Evolutionary conservation across 1,140 invertebrate species (phyloP).

Genomic region (Battus philenor): DNA sequence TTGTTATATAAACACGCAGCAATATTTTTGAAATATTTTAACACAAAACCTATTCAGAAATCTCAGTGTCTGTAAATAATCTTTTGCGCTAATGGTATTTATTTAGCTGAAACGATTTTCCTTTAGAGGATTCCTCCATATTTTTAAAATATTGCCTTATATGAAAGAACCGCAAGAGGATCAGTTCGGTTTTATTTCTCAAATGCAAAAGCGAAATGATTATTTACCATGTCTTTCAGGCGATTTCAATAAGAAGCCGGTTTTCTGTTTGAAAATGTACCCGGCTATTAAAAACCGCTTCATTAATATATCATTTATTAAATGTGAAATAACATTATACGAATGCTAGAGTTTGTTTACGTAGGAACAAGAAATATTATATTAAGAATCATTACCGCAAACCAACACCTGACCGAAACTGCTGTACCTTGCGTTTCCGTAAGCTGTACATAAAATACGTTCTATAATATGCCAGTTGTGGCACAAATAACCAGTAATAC

Average conservation of each 20-base stretch:
- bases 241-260: conserved; percentile 14
- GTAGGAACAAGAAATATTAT: too few relatives aligned
- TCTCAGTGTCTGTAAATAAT: conserved; percentile 3
- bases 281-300: conserved; percentile 1
- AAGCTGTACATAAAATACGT: too few relatives aligned
- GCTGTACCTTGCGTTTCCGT: too few relatives aligned
- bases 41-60: not conserved
- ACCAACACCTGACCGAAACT: too few relatives aligned
- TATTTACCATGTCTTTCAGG: conserved; percentile 16
- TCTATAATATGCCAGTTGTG: too few relatives aligned
- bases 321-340: not conserved
- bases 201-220: conserved; percentile 14
- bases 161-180: conserved; percentile 11
- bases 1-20: too few relatives aligned
- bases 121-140: conserved; percentile 10
- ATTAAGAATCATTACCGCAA: too few relatives aligned
- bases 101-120: conserved; percentile 16
- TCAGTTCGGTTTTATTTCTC: conserved; percentile 12
- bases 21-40: too few relatives aligned
- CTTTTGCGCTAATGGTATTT: conserved; percentile 14
- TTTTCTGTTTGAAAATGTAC: conserved; percentile 2
- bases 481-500: too few relatives aligned
- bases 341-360: too few relatives aligned
- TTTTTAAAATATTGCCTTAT: conserved; percentile 17
- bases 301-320: conserved; percentile 2